Percentiles rank a stretch among this genome's conserved stretches.
Conservation (phyloP, 1,140 invertebrate genomes). For the Drosophila novamexicana region DNA sequence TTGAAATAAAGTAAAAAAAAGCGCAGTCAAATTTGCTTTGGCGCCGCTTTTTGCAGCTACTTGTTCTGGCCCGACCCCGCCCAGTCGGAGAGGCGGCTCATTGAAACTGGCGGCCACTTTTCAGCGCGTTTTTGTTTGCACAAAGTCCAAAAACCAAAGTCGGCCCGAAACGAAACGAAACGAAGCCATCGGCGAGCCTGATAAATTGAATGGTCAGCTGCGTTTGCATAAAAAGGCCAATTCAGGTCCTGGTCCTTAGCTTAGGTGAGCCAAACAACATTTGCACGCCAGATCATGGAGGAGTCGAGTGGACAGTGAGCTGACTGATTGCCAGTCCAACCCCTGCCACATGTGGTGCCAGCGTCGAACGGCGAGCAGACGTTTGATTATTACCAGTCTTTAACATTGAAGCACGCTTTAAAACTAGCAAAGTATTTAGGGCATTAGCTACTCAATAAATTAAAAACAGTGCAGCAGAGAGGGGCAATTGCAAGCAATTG, state of each 20-base stretch:
- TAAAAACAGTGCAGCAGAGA: no score
- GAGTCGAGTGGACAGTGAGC: slow-evolving; percentile 4
- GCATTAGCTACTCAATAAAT: background rate
- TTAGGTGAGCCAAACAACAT: slow-evolving; percentile 53
- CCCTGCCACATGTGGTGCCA: background rate
- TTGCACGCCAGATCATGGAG: slow-evolving; percentile 26
- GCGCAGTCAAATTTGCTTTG: slow-evolving; percentile 63
- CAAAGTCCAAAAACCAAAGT: slow-evolving; percentile 59
- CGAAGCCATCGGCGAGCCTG: slow-evolving; percentile 60
- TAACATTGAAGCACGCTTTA: background rate
- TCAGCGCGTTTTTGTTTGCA: slow-evolving; percentile 72
- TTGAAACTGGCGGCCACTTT: slow-evolving; percentile 64
- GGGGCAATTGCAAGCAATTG: no score
- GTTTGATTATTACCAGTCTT: background rate
- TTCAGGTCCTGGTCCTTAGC: slow-evolving; percentile 35
- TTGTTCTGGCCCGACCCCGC: slow-evolving; percentile 10
- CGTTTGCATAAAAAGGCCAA: slow-evolving; percentile 67
- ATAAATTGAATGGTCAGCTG: slow-evolving; percentile 80
- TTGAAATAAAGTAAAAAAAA: slow-evolving; percentile 40
- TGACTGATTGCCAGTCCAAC: slow-evolving; percentile 20
- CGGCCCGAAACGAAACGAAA: slow-evolving; percentile 11
- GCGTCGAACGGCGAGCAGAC: background rate
- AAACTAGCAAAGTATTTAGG: background rate
- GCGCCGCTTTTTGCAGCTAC: slow-evolving; percentile 7
- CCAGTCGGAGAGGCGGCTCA: slow-evolving; percentile 20